A percentile compares a stretch with the other conserved stretches of the same genome.
These are phyloP conservation scores for Propithecus perrieri DNA, from an alignment of 2,797 vertebrate genomes.

Conservation along the genomic window DNA sequence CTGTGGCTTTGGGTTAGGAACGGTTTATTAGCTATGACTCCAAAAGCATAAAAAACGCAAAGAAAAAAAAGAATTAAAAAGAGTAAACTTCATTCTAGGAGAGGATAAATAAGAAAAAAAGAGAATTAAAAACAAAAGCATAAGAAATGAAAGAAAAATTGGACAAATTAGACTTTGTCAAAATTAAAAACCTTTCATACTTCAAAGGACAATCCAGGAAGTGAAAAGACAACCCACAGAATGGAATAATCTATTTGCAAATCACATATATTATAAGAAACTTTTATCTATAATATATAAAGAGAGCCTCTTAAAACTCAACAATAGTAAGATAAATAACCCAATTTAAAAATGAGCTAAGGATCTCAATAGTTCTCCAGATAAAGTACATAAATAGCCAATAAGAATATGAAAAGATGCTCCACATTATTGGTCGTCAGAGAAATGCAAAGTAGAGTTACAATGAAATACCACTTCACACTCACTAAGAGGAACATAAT, in stretches of 20 bases:
- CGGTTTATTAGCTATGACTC: not conserved
- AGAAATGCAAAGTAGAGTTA: not conserved
- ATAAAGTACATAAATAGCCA: not conserved
- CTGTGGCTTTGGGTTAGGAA: not conserved
- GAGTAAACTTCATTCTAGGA: not conserved
- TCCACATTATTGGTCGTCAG: not conserved
- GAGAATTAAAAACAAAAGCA: not conserved
- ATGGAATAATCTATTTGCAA: not conserved
- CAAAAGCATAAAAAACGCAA: not conserved
- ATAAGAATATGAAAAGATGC: not conserved
- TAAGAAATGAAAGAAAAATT: not conserved
- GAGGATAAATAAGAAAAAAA: not conserved
- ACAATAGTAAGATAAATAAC: not conserved
- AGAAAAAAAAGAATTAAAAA: not conserved
- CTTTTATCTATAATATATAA: not conserved
- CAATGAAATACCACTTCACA: not conserved
- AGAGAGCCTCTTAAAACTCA: not conserved
- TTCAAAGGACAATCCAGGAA: constrained; percentile 26
- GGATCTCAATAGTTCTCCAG: not conserved
- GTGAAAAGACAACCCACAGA: not conserved
- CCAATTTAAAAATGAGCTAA: not conserved
- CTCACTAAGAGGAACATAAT: not conserved
- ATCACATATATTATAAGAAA: not conserved
- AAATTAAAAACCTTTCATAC: not conserved
- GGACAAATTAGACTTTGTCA: not conserved